A percentile compares a stretch with the other conserved stretches of the same genome.
phyloP scores from a whole-genome alignment of 2,797 vertebrate genomes.

The Toxotes lorentzi region DNA sequence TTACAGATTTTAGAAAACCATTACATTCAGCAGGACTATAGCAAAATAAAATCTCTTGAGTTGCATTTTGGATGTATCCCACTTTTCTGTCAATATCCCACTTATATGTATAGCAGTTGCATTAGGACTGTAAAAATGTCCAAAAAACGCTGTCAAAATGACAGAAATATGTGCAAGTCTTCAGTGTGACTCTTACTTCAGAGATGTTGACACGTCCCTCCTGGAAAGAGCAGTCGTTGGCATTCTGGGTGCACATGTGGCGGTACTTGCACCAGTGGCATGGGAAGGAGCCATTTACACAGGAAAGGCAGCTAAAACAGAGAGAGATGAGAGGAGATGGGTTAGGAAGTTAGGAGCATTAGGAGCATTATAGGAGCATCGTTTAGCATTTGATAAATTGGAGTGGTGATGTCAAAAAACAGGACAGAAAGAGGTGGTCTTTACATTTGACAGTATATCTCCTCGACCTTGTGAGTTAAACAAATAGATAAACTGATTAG shows the following conservation, averaged over 20 bases:
- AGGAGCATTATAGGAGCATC: neutral
- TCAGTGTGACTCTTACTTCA: conserved; percentile 87
- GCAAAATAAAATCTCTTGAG: neutral
- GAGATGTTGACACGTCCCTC: conserved; percentile 96
- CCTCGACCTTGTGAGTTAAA: neutral
- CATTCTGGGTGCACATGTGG: conserved; percentile 96
- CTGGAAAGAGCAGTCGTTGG: conserved; percentile 95
- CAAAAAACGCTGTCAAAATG: neutral
- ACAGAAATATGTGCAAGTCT: neutral
- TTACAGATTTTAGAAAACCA: conserved; percentile 6
- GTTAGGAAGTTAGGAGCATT: conserved; percentile 7
- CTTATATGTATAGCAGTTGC: neutral
- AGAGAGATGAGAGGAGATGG: conserved; percentile 12
- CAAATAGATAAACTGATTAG: neutral
- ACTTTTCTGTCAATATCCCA: neutral
- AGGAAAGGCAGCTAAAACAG: conserved; percentile 92
- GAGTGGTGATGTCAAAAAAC: neutral
- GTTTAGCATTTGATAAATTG: conserved; percentile 12
- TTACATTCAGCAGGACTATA: neutral
- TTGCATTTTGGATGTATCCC: neutral
- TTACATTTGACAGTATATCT: neutral
- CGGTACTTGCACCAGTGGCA: conserved; percentile 99
- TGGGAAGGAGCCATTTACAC: conserved; percentile 95
- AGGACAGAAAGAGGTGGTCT: neutral
- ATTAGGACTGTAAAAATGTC: conserved; percentile 4